A percentile compares a stretch with the other conserved stretches of the same genome.
phyloP scores from a whole-genome alignment of 2,888 invertebrate genomes.

The Cloeon dipterum region DNA sequence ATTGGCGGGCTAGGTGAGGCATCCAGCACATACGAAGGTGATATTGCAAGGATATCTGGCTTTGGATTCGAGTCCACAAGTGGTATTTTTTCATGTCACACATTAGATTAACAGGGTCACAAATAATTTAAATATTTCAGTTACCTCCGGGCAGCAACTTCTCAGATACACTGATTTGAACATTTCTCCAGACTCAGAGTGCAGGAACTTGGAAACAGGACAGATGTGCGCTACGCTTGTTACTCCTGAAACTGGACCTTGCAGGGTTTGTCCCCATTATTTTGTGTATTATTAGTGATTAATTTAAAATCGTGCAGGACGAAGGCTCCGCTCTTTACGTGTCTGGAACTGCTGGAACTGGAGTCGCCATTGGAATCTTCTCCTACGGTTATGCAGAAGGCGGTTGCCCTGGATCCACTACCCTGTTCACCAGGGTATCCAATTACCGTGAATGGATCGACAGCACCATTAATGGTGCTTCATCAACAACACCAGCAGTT shows the following conservation, averaged over 20 bases:
- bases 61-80: background rate
- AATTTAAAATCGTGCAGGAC: background rate
- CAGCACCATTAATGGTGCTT: too few relatives aligned
- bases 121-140: too few relatives aligned
- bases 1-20: background rate
- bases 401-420: constrained; percentile 1
- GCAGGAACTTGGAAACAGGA: background rate
- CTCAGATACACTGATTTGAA: background rate
- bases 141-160: too few relatives aligned
- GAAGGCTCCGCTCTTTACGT: background rate
- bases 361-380: background rate
- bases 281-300: too few relatives aligned
- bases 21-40: background rate
- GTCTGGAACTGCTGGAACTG: background rate
- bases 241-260: background rate
- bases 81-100: too few relatives aligned
- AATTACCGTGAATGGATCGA: background rate
- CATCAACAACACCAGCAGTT: too few relatives aligned
- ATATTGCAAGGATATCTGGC: background rate
- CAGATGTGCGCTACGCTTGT: background rate
- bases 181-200: background rate
- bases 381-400: background rate
- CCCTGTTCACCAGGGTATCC: background rate
- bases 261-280: background rate
- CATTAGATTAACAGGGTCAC: too few relatives aligned